Evolutionary conservation across 2,113 vertebrate genomes (phyloP).

Genomic region (Peromyscus leucopus): DNA sequence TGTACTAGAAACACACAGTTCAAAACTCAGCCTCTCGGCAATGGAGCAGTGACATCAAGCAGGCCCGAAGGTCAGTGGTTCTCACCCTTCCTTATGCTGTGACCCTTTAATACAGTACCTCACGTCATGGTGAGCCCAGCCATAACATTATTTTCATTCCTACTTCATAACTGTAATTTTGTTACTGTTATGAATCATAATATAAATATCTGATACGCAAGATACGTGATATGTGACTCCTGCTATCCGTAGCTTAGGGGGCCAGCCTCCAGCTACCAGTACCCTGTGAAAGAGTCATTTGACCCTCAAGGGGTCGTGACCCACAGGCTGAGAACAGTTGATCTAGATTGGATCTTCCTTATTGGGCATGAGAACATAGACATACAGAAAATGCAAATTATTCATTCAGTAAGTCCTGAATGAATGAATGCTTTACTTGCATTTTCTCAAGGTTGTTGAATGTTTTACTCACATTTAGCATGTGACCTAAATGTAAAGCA

Average conservation of each 20-base stretch:
- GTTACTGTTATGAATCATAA: not conserved
- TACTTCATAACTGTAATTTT: not conserved
- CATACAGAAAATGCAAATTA: not conserved
- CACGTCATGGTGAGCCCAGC: not conserved
- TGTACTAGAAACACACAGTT: constrained; percentile 33
- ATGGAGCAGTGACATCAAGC: not conserved
- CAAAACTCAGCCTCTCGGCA: not conserved
- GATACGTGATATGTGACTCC: no score
- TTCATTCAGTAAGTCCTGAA: not conserved
- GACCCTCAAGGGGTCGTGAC: rapidly evolving
- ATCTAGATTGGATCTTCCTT: not conserved
- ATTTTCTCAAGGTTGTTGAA: not conserved
- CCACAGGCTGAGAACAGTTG: not conserved
- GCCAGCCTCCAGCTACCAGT: no score
- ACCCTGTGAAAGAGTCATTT: not conserved
- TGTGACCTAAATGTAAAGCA: not conserved
- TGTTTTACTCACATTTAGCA: not conserved
- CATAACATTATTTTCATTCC: not conserved
- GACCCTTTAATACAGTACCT: not conserved
- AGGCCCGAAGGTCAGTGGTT: not conserved
- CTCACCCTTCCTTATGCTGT: not conserved
- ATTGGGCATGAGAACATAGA: not conserved
- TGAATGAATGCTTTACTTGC: not conserved
- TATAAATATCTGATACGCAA: not conserved
- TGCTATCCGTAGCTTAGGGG: no score